Percentiles rank a stretch among this genome's conserved stretches.
Evolutionary conservation across 2,797 vertebrate species (phyloP).

Genomic region (Amblyraja radiata): DNA sequence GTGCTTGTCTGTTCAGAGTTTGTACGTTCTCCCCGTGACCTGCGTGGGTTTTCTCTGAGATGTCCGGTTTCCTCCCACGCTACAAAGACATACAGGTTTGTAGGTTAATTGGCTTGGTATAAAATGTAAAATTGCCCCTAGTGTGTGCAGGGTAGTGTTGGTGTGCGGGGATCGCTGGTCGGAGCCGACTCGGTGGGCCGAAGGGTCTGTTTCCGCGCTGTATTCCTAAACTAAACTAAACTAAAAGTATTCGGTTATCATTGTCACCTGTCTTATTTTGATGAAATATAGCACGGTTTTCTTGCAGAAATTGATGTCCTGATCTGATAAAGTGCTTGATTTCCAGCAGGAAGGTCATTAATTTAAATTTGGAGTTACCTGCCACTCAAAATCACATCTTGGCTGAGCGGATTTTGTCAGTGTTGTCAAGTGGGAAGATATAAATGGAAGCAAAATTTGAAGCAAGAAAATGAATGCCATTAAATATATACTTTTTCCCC

Average conservation of each 20-base stretch:
- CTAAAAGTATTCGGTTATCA: not conserved
- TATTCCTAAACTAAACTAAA: too few species aligned
- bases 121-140: too few species aligned
- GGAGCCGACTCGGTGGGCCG: too few species aligned
- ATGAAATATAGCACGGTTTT: conserved; percentile 8
- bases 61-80: too few species aligned
- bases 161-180: too few species aligned
- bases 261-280: not conserved
- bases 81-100: too few species aligned
- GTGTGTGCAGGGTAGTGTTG: too few species aligned
- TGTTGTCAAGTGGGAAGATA: not conserved
- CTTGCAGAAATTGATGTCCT: not conserved
- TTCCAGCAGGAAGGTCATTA: not conserved
- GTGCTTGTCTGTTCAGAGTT: too few species aligned
- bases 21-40: too few species aligned
- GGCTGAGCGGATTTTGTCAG: not conserved
- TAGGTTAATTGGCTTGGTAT: too few species aligned
- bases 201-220: too few species aligned
- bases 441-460: not conserved
- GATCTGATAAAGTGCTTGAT: conserved; percentile 28
- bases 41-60: too few species aligned
- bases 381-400: not conserved
- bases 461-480: not conserved
- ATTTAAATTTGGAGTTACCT: not conserved
- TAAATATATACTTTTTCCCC: not conserved